Percentiles rank a stretch among this genome's conserved stretches.
Conservation (phyloP, 92 coral and sea anemone genomes). For the Siderastrea radians region DNA sequence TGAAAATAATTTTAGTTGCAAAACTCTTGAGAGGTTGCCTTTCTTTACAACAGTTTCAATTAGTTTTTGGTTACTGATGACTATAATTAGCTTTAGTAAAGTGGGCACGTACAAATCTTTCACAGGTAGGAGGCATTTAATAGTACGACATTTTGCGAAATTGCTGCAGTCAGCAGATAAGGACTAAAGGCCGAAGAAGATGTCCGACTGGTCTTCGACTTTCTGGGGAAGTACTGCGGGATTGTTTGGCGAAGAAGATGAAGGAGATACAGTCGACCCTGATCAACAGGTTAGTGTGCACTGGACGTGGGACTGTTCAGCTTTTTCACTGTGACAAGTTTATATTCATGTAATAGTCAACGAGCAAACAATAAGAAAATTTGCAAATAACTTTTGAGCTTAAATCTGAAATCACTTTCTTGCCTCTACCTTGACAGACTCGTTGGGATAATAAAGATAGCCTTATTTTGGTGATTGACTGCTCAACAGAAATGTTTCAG, state of each 20-base stretch:
- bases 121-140: not conserved
- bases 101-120: not conserved
- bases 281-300: slow-evolving; percentile 19
- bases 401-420: not conserved
- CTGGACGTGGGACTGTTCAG: not conserved
- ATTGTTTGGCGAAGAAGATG: slow-evolving; percentile 83
- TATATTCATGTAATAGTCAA: too few relatives aligned
- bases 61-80: not conserved
- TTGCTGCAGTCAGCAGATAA: not conserved
- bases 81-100: not conserved
- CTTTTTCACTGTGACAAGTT: not conserved
- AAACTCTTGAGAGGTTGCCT: not conserved
- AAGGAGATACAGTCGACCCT: slow-evolving; percentile 37
- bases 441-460: slow-evolving; percentile 85
- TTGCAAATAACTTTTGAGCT: too few relatives aligned
- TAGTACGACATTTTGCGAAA: not conserved
- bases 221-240: slow-evolving; percentile 78
- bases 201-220: slow-evolving; percentile 45
- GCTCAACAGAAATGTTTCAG: slow-evolving; percentile 85
- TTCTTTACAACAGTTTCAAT: not conserved
- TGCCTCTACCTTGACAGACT: slow-evolving; percentile 48
- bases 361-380: too few relatives aligned
- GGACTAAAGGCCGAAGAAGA: not conserved
- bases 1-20: not conserved
- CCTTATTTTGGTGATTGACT: slow-evolving; percentile 87